A percentile compares a stretch with the other conserved stretches of the same genome.
Evolutionary conservation across 2,797 vertebrate species (phyloP).

Genomic region (Malacoctenus gilli): DNA sequence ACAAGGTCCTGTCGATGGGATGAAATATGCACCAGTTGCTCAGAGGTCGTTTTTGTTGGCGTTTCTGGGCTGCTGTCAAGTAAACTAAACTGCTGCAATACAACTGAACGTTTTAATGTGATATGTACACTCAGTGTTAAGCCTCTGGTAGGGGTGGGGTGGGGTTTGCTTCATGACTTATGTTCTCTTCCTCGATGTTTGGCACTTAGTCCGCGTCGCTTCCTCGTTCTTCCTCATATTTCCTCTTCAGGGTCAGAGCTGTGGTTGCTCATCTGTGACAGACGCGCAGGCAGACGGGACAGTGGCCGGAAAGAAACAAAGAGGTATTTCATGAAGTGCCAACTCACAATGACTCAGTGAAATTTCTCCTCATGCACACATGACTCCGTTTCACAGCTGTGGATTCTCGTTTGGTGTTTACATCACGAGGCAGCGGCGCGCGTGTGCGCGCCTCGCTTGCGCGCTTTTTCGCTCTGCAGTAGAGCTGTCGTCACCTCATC

Average conservation of each 20-base stretch:
- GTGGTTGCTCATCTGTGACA: conserved; percentile 78
- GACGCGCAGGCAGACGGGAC: conserved; percentile 27
- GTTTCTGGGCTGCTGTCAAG: conserved; percentile 13
- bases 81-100: conserved; percentile 36
- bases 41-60: conserved; percentile 7
- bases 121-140: conserved; percentile 48
- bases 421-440: conserved; percentile 8
- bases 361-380: conserved; percentile 14
- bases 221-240: conserved; percentile 71
- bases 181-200: conserved; percentile 73
- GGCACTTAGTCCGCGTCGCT: conserved; percentile 62
- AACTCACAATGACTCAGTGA: conserved; percentile 48
- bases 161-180: conserved; percentile 34
- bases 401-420: neutral
- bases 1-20: conserved; percentile 13
- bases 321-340: conserved; percentile 40
- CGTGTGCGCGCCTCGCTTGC: conserved; percentile 2
- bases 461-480: neutral
- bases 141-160: conserved; percentile 35
- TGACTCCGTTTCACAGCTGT: conserved; percentile 19
- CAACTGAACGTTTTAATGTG: conserved; percentile 31
- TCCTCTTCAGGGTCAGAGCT: conserved; percentile 80
- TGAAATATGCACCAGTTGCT: conserved; percentile 4
- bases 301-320: conserved; percentile 44
- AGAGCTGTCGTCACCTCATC: neutral